These are phyloP conservation scores for Charanyca ferruginea DNA, from an alignment of 2,888 invertebrate genomes.

Conservation along the genomic window DNA sequence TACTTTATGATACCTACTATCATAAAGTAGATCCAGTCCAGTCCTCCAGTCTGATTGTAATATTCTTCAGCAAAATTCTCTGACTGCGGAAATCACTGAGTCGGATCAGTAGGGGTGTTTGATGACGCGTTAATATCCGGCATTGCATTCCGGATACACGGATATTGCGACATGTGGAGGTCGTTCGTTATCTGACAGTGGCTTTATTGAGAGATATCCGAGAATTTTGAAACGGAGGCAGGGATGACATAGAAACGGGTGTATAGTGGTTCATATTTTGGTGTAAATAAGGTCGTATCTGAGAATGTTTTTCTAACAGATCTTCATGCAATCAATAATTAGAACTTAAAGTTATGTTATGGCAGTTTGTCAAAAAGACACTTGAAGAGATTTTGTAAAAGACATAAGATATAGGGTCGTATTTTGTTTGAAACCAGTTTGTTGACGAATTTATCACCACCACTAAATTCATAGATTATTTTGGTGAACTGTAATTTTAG, in stretches of 20 bases:
- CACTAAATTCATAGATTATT: no score
- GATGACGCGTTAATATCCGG: conserved; percentile 54
- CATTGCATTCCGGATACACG: conserved; percentile 19
- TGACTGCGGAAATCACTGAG: conserved; percentile 34
- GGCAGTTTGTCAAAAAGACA: no score
- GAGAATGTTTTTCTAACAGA: background rate
- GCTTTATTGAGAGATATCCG: conserved; percentile 18
- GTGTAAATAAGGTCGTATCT: background rate
- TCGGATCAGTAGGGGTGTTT: conserved; percentile 27
- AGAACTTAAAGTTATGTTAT: background rate
- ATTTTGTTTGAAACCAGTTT: no score
- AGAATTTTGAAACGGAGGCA: background rate
- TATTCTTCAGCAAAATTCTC: conserved; percentile 5
- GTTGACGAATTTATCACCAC: no score
- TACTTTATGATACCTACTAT: no score
- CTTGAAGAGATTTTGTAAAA: no score
- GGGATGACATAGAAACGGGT: background rate
- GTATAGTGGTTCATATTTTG: background rate
- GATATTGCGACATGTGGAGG: conserved; percentile 33
- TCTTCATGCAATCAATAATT: background rate
- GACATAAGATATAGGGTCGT: no score
- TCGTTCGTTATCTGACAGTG: conserved; percentile 15
- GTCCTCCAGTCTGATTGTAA: background rate
- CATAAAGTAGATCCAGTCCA: no score
- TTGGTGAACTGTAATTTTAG: no score